Base-by-base conservation (phyloP, 2,888 invertebrate species). In the Thecocarcelia acutangulata region DNA sequence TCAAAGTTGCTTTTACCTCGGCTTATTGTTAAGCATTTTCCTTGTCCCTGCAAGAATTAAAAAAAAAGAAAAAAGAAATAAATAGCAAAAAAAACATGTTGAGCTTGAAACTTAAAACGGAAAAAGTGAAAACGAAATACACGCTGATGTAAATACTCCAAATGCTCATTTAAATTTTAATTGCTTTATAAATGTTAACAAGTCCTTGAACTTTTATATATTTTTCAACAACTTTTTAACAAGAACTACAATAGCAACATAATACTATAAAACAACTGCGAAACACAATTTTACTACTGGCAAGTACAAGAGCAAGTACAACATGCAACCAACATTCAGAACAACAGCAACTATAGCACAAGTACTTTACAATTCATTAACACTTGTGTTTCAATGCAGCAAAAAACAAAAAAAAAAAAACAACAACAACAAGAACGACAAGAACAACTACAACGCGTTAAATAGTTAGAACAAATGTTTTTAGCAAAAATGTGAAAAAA, bases 141-240 rank as follows among this genome's bases (percentile, higher is more conserved):
- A 63, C 44, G 46, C 56, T 72, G 66, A 72, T 80, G 76, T 76
- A 80, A 76, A 72, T 76, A 76, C 76, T 76, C 48, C 85, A 86
- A 87, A 85, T 87, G 86, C 87, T 88, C 87, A 88, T 88, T 88
- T 88, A 87, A 88, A 88, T 88, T 88, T 88, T 88, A 88, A 88
- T 88, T 88, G 88, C 88, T 88, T 88, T 88, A 88, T 88, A 87
- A 88, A 88, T 88, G 87, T 86, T 87, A 86, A 88, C 87, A 87
- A 87, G 87, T 87, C 88, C 88, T 87, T 88, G 87, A 87, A 88
- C 88, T 87, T 87, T 83, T 86, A 64, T 52, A 66, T 66, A 68
- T 52, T 66, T 75, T 50, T 66, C 4, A 68, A 68, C 52, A 59
- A 76, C 68, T 68, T 76, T 69, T 50, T 44, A 59, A 52, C 58